Evolutionary conservation across 1,140 invertebrate species (phyloP).

Genomic region (Drosophila tani): DNA sequence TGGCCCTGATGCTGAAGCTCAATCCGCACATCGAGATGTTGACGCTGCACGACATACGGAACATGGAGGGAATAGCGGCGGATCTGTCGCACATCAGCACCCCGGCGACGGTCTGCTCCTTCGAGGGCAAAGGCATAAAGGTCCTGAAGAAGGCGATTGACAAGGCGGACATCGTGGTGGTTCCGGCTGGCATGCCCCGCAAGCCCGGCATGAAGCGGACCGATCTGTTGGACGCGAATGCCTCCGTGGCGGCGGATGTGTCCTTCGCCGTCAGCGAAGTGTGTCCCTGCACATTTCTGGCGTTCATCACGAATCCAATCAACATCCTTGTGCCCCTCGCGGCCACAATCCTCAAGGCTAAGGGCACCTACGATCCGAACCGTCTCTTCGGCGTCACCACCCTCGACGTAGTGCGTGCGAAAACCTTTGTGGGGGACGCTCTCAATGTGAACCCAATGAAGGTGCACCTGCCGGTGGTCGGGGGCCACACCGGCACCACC

Average conservation of each 20-base stretch:
- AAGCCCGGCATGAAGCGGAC: slow-evolving; percentile 96
- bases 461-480: slow-evolving; percentile 96
- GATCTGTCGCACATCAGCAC: slow-evolving; percentile 95
- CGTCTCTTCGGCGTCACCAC: slow-evolving; percentile 97
- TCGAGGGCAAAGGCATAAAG: slow-evolving; percentile 85
- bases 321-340: slow-evolving; percentile 99
- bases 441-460: slow-evolving; percentile 91
- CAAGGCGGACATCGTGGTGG: slow-evolving; percentile 93
- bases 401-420: slow-evolving; percentile 96
- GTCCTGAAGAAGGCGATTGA: slow-evolving; percentile 21
- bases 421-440: slow-evolving; percentile 95
- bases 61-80: slow-evolving; percentile 91
- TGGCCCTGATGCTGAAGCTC: slow-evolving; percentile 91
- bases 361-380: slow-evolving; percentile 93
- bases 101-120: slow-evolving; percentile 88
- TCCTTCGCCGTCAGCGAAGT: slow-evolving; percentile 90
- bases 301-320: slow-evolving; percentile 98
- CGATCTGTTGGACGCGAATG: slow-evolving; percentile 98
- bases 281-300: slow-evolving; percentile 95
- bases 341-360: slow-evolving; percentile 94
- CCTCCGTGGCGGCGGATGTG: slow-evolving; percentile 96
- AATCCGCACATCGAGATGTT: slow-evolving; percentile 89
- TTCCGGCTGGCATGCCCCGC: slow-evolving; percentile 97
- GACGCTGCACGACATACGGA: slow-evolving; percentile 92
- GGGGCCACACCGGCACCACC: slow-evolving; percentile 98